A percentile compares a stretch with the other conserved stretches of the same genome.
Conservation (phyloP, 2,113 vertebrate genomes). For the Cavia porcellus region DNA sequence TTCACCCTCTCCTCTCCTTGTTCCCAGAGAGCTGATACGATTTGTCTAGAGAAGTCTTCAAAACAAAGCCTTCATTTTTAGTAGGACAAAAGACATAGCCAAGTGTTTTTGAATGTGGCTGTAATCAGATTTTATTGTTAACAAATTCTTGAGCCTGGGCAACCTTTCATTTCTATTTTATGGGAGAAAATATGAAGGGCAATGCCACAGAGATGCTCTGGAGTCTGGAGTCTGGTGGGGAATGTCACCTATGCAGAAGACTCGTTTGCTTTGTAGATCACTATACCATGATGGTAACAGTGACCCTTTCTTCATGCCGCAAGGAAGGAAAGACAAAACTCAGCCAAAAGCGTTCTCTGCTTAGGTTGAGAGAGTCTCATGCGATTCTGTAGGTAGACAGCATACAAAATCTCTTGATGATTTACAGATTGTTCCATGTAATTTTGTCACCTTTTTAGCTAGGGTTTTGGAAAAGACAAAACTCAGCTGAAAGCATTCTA, state of each 20-base stretch:
- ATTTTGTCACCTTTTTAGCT: background rate
- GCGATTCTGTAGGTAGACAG: background rate
- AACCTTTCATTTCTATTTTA: background rate
- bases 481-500: background rate
- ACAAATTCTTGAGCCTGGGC: background rate
- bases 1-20: background rate
- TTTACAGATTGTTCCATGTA: background rate
- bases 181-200: background rate
- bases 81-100: background rate
- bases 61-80: background rate
- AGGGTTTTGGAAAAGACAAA: background rate
- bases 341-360: background rate
- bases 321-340: slow-evolving; percentile 1
- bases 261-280: background rate
- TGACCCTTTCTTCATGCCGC: background rate
- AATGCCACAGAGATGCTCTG: background rate
- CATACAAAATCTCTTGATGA: background rate
- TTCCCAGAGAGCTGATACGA: background rate
- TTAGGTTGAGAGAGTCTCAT: background rate
- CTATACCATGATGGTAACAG: background rate
- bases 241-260: background rate
- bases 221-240: background rate
- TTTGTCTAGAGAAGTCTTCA: slow-evolving; percentile 27
- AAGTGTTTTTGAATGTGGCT: background rate
- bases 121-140: slow-evolving; percentile 58